These are phyloP conservation scores for Resseliella maxima DNA, from an alignment of 2,888 invertebrate genomes.

Conservation along the genomic window DNA sequence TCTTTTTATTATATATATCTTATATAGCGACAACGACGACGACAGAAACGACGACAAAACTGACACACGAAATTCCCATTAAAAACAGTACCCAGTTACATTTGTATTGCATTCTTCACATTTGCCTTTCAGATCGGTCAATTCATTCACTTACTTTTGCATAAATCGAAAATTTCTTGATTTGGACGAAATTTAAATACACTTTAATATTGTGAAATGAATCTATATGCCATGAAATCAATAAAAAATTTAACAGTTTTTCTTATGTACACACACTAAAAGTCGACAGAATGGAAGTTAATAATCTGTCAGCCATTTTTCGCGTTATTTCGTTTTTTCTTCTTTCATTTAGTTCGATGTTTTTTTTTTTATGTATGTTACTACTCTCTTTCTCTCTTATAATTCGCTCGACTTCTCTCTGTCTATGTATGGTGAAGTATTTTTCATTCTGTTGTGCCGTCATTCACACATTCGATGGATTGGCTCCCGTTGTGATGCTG, in stretches of 20 bases:
- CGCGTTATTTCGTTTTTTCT: conserved; percentile 55
- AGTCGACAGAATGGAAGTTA: conserved; percentile 55
- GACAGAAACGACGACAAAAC: background rate
- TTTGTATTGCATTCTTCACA: conserved; percentile 51
- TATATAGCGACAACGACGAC: background rate
- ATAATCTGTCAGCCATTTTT: conserved; percentile 55
- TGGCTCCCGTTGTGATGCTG: conserved; percentile 35
- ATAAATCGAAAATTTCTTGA: background rate
- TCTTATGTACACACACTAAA: conserved; percentile 46
- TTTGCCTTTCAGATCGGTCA: conserved; percentile 33
- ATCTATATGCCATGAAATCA: conserved; percentile 22
- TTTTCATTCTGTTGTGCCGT: conserved; percentile 35
- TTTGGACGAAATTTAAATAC: conserved; percentile 40
- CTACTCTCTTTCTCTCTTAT: background rate
- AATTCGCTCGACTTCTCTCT: background rate
- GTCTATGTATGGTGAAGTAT: conserved; percentile 47
- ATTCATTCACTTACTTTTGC: conserved; percentile 18
- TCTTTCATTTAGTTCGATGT: conserved; percentile 48
- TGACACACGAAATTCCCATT: conserved; percentile 53
- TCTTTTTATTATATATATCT: too few species aligned
- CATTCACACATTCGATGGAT: background rate
- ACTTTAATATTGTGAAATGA: background rate
- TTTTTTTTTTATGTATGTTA: conserved; percentile 34
- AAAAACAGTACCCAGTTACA: background rate
- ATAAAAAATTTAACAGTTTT: conserved; percentile 36